These are phyloP conservation scores for Protonemura montana DNA, from an alignment of 2,888 invertebrate genomes.

Conservation along the genomic window DNA sequence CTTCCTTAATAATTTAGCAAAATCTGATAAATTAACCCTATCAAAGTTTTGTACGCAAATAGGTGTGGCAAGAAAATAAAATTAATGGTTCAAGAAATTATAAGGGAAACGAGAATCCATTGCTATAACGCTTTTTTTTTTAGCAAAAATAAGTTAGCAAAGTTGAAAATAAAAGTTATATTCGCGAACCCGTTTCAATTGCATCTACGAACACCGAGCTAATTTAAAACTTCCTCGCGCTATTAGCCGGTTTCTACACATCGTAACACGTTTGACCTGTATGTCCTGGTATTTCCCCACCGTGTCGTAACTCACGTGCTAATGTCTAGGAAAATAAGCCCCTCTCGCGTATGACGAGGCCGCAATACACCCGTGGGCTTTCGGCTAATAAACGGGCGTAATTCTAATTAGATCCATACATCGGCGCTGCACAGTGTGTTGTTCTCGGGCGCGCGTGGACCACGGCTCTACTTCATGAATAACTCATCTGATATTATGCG, in stretches of 20 bases:
- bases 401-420: constrained; percentile 43
- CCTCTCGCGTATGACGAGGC: constrained; percentile 23
- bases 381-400: constrained; percentile 38
- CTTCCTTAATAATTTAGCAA: neutral
- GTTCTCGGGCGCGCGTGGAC: constrained; percentile 3
- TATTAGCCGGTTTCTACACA: too few relatives aligned
- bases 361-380: constrained; percentile 43
- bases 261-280: neutral
- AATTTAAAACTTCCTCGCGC: too few relatives aligned
- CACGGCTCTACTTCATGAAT: constrained; percentile 5
- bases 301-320: constrained; percentile 15
- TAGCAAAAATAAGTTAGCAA: too few relatives aligned
- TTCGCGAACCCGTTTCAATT: too few relatives aligned
- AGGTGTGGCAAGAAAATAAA: neutral
- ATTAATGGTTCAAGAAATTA: neutral
- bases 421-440: constrained; percentile 3
- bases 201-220: too few relatives aligned
- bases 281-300: constrained; percentile 18
- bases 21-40: neutral
- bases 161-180: too few relatives aligned
- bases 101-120: neutral
- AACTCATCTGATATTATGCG: constrained; percentile 12
- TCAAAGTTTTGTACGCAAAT: neutral
- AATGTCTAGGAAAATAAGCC: constrained; percentile 37
- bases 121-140: too few relatives aligned